Evolutionary conservation across 2,113 vertebrate species (phyloP), one percentile per base, ranked within the genome.

Genomic region (Indicator indicator): DNA sequence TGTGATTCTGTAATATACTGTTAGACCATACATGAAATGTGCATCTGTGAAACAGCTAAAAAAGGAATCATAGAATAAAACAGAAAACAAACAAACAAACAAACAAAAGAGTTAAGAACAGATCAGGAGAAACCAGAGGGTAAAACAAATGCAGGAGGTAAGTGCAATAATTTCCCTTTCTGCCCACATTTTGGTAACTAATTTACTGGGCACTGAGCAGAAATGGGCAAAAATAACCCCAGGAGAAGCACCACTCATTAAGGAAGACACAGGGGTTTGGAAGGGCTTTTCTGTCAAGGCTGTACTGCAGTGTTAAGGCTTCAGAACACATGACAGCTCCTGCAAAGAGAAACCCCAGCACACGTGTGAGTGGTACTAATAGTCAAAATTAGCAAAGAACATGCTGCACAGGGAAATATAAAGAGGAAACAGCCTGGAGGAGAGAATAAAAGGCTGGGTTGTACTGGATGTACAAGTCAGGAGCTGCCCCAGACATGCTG

Each of bases 181-280:
- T 69, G 1, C 23, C 27, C 30, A n/a, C 0, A 1, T 54, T 9
- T n/a, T 76, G 5, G 3, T 44, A 21, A 44, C 3, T 36, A 50
- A 26, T 7, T 82, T 24, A 18, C 11, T 42, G 59, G 14, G 7
- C 36, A 33, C 8, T n/a, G n/a, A n/a, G 2, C 32, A 78, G 65
- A 44, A 60, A 58, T 1, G 44, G 59, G 27, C 2, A 17, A 26
- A 64, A 92, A 73, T 6, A 59, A 46, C 19, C 17, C 9, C 23
- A 48, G 27, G 50, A 70, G 48, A 80, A 83, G 63, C 2, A 24
- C 2, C 44, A 33, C 21, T 20, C 11, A 13, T 12, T 19, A 20
- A 77, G 17, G 27, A 30, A 46, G 23, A 36, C 9, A 52, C 28
- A 44, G 7, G 18, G 17, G 4, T 72, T 77, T 73, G n/a, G 50